phyloP scores from a whole-genome alignment of 1,140 invertebrate genomes.

The Rhopalosiphum padi region DNA sequence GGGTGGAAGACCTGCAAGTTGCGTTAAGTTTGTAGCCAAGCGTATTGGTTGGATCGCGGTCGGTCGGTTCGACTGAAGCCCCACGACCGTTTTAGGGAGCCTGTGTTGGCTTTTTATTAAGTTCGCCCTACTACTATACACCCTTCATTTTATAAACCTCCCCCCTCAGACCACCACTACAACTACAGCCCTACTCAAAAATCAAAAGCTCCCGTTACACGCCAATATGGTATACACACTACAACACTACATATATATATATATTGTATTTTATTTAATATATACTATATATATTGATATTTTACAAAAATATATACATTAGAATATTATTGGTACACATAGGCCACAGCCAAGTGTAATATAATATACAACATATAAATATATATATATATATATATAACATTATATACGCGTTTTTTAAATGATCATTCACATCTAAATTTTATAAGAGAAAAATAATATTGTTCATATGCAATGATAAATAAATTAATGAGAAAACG shows the following conservation, averaged over 20 bases:
- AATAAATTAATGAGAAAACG: too few species aligned
- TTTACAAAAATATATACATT: not conserved
- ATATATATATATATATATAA: not conserved
- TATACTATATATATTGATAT: not conserved
- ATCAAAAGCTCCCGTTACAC: slow-evolving; percentile 51
- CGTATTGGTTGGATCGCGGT: slow-evolving; percentile 55
- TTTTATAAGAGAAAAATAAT: not conserved
- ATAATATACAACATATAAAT: not conserved
- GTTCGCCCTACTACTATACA: slow-evolving; percentile 38
- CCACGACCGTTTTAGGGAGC: slow-evolving; percentile 31
- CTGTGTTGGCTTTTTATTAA: slow-evolving; percentile 56
- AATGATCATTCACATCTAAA: not conserved
- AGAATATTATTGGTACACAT: not conserved
- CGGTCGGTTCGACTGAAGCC: slow-evolving; percentile 49
- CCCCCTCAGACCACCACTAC: not conserved
- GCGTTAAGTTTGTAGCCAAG: slow-evolving; percentile 53
- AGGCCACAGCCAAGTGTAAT: not conserved
- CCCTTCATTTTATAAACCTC: not conserved
- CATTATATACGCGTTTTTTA: not conserved
- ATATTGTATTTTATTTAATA: too few species aligned
- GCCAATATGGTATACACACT: not conserved
- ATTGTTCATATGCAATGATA: not conserved
- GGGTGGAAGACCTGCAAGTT: slow-evolving; percentile 49
- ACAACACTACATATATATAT: not conserved
- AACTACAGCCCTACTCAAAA: not conserved